phyloP scores from a whole-genome alignment of 2,113 vertebrate genomes.

The Grammomys surdaster region DNA sequence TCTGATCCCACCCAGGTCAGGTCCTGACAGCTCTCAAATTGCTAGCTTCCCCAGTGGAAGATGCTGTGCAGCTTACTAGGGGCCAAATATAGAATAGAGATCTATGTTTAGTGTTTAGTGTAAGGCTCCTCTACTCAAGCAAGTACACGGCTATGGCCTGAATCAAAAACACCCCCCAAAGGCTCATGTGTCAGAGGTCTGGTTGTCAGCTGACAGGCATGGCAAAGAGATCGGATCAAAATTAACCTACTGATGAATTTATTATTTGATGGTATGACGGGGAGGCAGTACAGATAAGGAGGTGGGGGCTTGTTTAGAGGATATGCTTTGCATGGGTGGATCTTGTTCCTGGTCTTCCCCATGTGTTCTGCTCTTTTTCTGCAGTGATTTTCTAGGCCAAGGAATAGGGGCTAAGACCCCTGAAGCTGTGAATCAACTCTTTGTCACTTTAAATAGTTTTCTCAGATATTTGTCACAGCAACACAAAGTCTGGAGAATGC shows the following conservation, averaged over 20 bases:
- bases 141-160: background rate
- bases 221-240: background rate
- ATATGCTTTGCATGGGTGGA: background rate
- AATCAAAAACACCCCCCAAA: background rate
- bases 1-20: constrained; percentile 68
- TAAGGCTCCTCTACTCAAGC: constrained; percentile 35
- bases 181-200: background rate
- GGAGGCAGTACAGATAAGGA: background rate
- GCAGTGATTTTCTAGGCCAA: background rate
- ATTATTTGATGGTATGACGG: background rate
- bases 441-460: background rate
- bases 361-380: background rate
- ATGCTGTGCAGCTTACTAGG: constrained; percentile 68
- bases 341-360: background rate
- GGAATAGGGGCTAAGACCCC: background rate
- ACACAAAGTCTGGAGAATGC: background rate
- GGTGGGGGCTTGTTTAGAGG: background rate
- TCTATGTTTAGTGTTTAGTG: constrained; percentile 43
- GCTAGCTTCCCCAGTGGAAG: constrained; percentile 76
- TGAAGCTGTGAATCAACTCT: background rate
- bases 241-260: background rate
- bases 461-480: background rate
- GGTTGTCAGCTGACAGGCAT: background rate
- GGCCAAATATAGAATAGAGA: constrained; percentile 17
- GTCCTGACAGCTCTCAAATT: constrained; percentile 76